Percentiles rank a stretch among this genome's conserved stretches.
These are phyloP conservation scores for Cardiocondyla obscurior DNA, from an alignment of 1,140 invertebrate species.

Conservation along the genomic window DNA sequence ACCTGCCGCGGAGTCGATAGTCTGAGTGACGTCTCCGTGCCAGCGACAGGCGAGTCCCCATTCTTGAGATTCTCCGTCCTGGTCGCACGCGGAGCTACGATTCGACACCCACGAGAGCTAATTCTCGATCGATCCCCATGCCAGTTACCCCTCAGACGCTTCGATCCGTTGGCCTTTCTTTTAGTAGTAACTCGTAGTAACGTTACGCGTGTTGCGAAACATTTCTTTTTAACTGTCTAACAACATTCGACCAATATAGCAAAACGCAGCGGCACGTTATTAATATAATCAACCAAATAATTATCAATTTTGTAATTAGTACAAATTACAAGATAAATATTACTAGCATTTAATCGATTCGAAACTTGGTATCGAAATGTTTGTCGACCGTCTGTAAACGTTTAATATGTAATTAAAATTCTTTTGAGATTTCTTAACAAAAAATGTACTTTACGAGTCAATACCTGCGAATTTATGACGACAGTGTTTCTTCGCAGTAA, in stretches of 20 bases:
- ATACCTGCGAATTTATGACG: not conserved
- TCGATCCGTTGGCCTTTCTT: conserved; percentile 24
- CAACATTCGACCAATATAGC: not conserved
- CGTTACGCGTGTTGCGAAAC: not conserved
- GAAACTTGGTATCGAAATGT: not conserved
- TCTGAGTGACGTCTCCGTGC: conserved; percentile 83
- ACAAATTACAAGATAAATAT: not conserved
- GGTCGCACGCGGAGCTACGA: conserved; percentile 26
- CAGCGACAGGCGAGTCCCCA: conserved; percentile 81
- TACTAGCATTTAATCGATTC: not conserved
- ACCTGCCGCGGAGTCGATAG: conserved; percentile 81
- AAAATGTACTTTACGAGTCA: not conserved
- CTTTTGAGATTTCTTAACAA: not conserved
- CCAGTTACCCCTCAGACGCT: not conserved
- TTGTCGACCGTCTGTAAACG: not conserved
- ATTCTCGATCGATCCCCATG: conserved; percentile 44
- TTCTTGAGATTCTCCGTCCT: conserved; percentile 76
- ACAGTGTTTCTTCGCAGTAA: not conserved
- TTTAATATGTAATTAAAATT: not conserved
- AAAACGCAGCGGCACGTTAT: not conserved
- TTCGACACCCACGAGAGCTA: conserved; percentile 20
- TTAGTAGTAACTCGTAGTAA: not conserved
- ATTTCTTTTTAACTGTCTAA: not conserved
- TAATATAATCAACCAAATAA: not conserved
- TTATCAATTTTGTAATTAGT: not conserved